A percentile compares a stretch with the other conserved stretches of the same genome.
Evolutionary conservation across 1,140 invertebrate species (phyloP).

Genomic region (Drosophila erecta): DNA sequence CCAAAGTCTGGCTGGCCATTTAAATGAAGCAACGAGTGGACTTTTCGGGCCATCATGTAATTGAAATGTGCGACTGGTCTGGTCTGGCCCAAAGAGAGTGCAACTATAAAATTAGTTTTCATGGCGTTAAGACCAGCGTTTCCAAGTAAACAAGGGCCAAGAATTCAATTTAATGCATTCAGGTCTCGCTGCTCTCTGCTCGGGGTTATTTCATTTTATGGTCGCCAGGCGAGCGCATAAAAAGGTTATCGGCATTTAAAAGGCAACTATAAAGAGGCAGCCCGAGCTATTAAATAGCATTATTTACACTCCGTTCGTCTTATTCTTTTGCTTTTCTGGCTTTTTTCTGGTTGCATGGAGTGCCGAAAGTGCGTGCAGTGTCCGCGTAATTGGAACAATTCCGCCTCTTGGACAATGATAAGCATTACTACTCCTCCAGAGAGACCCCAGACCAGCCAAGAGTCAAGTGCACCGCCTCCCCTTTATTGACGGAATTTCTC

Average conservation of each 20-base stretch:
- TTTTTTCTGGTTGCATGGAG: conserved; percentile 15
- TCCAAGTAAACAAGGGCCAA: conserved; percentile 37
- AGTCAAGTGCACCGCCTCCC: conserved; percentile 59
- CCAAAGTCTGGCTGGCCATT: conserved; percentile 56
- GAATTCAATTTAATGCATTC: conserved; percentile 81
- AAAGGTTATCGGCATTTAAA: conserved; percentile 81
- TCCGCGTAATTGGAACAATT: conserved; percentile 77
- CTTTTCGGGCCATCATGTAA: conserved; percentile 56
- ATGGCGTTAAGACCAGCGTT: conserved; percentile 80
- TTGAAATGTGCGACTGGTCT: conserved; percentile 62
- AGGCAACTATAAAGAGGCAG: conserved; percentile 61
- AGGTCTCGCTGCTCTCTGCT: conserved; percentile 30
- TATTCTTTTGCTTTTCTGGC: no score
- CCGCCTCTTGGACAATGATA: conserved; percentile 62
- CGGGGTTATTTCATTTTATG: conserved; percentile 61
- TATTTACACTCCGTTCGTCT: conserved; percentile 48
- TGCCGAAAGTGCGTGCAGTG: conserved; percentile 72
- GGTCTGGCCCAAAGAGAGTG: conserved; percentile 38
- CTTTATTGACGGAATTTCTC: conserved; percentile 16
- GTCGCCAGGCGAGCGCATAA: conserved; percentile 67
- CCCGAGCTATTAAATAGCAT: conserved; percentile 71
- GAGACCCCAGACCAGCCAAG: conserved; percentile 2
- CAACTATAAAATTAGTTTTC: conserved; percentile 81
- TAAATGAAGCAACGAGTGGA: conserved; percentile 62
- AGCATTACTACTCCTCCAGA: conserved; percentile 33